Base-by-base conservation (phyloP, 1,140 invertebrate species). In the Chelonus insularis region DNA sequence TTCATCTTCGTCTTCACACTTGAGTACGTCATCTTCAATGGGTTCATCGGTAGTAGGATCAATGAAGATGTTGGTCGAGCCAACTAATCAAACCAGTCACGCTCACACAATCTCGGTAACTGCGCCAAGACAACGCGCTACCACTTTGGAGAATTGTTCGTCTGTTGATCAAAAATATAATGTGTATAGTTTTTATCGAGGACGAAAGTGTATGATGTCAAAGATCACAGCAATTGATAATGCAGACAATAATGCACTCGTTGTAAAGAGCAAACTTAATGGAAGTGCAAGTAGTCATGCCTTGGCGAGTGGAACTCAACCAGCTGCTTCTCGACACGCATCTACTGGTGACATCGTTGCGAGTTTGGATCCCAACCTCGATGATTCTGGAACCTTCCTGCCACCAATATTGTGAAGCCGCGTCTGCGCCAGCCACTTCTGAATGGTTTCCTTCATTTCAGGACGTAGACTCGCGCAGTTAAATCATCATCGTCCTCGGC, bases 301-400 rank as follows among this genome's bases (percentile, higher is more conserved):
- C 20, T 61, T 82, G 5, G 72, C 79, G 11, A 69, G 74, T 32
- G 78, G 71, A 29, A 66, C 70, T 16, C 78, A 79, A 59, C 68
- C 72, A 6, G 69, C 75, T 0, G 77, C 75, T 41, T 77, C 75
- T 36, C 73, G 80, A 37, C 80, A 82, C 62, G 80, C 80, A 0
- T 82, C 80, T 18, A 82, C 79, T 21, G 78, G 79, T 32, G 78
- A 82, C 59, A 81, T 82, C 56, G 78, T 82, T 60, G 75, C 76
- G 51, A 82, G 77, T 55, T 70, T 84, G 57, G 85, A 87, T 69
- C 82, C 83, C 32, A 85, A 84, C 71, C 79, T 87, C 56, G 86
- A 88, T 68, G 86, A 88, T 72, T 87, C 86, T 16, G 87, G 86
- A 50, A 87, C 86, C 16, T 88, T 87, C 72, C 73, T 89, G 60